Base-by-base conservation (phyloP, 2,113 vertebrate genomes). In the Platanista minor region DNA sequence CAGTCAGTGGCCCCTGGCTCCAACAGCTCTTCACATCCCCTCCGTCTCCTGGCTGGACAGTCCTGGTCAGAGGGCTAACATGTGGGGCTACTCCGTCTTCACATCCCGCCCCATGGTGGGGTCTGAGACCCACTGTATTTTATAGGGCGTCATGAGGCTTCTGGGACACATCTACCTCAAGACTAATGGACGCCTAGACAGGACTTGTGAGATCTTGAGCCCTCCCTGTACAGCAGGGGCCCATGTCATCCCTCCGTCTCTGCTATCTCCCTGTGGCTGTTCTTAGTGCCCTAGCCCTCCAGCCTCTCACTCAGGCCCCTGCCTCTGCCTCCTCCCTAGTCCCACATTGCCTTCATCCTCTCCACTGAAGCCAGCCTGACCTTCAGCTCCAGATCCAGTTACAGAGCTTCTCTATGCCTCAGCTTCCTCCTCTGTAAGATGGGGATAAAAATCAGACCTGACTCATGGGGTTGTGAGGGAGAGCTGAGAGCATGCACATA, bases 341-440 rank as follows among this genome's bases (percentile, higher is more conserved):
- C 69, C 3, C 11, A 33, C 3, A 21, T n/a, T 39, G 10, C 57
- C 11, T 69, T 59, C 15, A 49, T 36, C 41, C 62, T n/a, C 46
- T 61, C n/a, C 6, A 17, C 27, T 8, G 20, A 94, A 83, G 4
- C 49, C 46, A 8, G 5, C 29, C 27, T 95, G 72, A 67, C 27
- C 72, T 93, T 72, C 66, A 78, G 54, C 43, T 95, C 69, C 67
- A 82, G 39, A 87, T 59, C 41, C 31, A 59, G 15, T 71, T 23
- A 27, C 27, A 29, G 78, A 61, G 61, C 29, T 89, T 86, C n/a
- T 61, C 23, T 81, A 15, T 52, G n/a, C 61, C 72, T 96, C 82
- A 78, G 43, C n/a, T 94, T 96, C 59, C 72, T 89, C 94, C 83
- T 89, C 39, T 93, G 46, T 21, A 20, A 75, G 52, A 17, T 91